Base-by-base conservation (phyloP, 2,113 vertebrate species). In the Spermophilus dauricus region DNA sequence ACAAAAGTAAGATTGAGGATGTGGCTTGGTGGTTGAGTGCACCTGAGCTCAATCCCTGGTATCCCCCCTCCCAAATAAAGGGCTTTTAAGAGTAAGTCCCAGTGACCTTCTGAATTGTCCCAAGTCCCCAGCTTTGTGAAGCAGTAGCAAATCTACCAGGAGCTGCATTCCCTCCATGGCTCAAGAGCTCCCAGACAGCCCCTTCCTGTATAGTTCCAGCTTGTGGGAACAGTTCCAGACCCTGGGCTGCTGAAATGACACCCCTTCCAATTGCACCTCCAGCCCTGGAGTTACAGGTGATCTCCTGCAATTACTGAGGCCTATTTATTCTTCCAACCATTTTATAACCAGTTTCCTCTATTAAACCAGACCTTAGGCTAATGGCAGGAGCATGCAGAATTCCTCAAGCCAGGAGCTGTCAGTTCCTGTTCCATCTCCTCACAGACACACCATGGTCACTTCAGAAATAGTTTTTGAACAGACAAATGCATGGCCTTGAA, bases 401-500 rank as follows among this genome's bases (percentile, higher is more conserved):
- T 63, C 80, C n/a, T 51, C 3, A 6, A 26, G 34, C 13, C 4
- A 39, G 45, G 16, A 4, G 32, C 45, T 42, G 42, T 58, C 7
- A 0, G 16, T 1, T 18, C 1, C 26, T 11, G 30, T 42, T 26
- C 32, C 8, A 0, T 5, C 16, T 83, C 37, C 39, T 53, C 30
- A 26, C 12, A 5, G 42, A 32, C 8, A 56, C 8, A 30, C 13
- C 18, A 3, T 2, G 34, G 53, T 56, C 45, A 67, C 30, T 6
- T 61, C 2, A 0, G 32, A 51, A 56, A 9, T 37, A 1, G 17
- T 16, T 42, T 4, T 45, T 18, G 53, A 42, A 37, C 0, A 0
- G 32, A 80, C 8, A 45, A 34, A 82, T 83, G 24, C 76, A 26
- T 32, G 80, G 34, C 37, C 7, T 61, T 37, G 28, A 17, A 75